Percentiles rank a stretch among this genome's conserved stretches.
These are phyloP conservation scores for Leptonema lineaticorne DNA, from an alignment of 1,140 invertebrate species.

Conservation along the genomic window DNA sequence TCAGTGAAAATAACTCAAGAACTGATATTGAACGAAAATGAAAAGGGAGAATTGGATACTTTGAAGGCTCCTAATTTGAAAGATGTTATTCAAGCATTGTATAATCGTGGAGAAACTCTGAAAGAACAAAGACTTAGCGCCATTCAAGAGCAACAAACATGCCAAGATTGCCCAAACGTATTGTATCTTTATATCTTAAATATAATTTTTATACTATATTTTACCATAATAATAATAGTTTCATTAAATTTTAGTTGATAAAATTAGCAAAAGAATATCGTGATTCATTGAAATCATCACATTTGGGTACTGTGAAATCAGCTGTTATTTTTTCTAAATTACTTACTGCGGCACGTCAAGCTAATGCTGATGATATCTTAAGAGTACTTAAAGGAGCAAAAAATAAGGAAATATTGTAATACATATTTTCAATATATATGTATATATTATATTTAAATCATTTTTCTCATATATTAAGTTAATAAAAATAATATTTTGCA, in stretches of 20 bases:
- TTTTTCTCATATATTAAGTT: background rate
- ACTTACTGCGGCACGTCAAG: conserved; percentile 59
- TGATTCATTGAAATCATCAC: conserved; percentile 54
- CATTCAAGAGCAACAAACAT: conserved; percentile 37
- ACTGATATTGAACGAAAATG: conserved; percentile 45
- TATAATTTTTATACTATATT: conserved; percentile 6
- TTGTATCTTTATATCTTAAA: conserved; percentile 38
- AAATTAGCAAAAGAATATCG: conserved; percentile 59
- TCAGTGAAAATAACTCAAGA: conserved; percentile 52
- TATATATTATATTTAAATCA: background rate
- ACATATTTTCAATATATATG: conserved; percentile 26
- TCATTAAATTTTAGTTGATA: conserved; percentile 45
- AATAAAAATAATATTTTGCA: conserved; percentile 42
- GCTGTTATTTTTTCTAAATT: conserved; percentile 66
- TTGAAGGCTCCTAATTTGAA: conserved; percentile 38
- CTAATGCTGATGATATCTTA: conserved; percentile 60
- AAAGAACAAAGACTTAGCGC: conserved; percentile 29
- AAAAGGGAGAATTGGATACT: conserved; percentile 22
- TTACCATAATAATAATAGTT: conserved; percentile 13
- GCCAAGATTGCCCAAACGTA: conserved; percentile 55
- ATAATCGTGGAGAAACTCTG: conserved; percentile 38
- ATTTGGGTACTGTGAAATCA: conserved; percentile 64
- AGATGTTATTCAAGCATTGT: conserved; percentile 40
- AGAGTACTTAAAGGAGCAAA: conserved; percentile 61
- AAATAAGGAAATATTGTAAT: conserved; percentile 58